Evolutionary conservation across 1,140 invertebrate species (phyloP).

Genomic region (Stegodyphus dumicola): DNA sequence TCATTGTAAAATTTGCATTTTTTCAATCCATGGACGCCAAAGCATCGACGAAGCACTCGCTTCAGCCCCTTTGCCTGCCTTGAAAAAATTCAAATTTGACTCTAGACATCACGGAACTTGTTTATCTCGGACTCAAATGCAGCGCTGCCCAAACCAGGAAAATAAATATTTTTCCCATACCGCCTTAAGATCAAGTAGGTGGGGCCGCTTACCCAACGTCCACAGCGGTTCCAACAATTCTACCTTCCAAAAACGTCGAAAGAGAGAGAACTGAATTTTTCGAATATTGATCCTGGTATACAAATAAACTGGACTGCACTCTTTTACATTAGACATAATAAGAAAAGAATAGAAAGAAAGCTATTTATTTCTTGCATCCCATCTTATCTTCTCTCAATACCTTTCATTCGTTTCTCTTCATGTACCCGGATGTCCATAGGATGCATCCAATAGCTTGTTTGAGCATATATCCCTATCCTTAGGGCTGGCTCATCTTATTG

Average conservation of each 20-base stretch:
- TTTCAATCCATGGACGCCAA: constrained; percentile 12
- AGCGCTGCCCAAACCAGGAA: background rate
- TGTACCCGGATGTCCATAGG: background rate
- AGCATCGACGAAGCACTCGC: background rate
- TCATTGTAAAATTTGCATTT: constrained; percentile 44
- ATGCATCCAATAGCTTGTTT: constrained; percentile 43
- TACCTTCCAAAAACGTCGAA: background rate
- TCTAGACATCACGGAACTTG: background rate
- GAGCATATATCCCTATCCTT: constrained; percentile 46
- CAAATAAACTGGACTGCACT: constrained; percentile 54
- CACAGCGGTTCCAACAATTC: no score
- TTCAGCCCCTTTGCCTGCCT: background rate
- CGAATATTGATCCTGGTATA: constrained; percentile 41
- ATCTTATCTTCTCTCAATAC: constrained; percentile 6
- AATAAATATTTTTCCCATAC: background rate
- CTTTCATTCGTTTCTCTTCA: no score
- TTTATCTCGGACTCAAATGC: background rate
- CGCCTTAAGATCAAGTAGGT: constrained; percentile 11
- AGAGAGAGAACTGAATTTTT: constrained; percentile 12
- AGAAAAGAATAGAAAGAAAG: constrained; percentile 23
- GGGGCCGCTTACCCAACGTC: background rate
- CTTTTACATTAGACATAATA: constrained; percentile 54
- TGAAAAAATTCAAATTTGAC: constrained; percentile 27
- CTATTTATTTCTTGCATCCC: background rate
- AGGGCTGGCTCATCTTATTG: constrained; percentile 42